Conservation (phyloP, 2,797 vertebrate genomes). For the Sylvia borin region DNA sequence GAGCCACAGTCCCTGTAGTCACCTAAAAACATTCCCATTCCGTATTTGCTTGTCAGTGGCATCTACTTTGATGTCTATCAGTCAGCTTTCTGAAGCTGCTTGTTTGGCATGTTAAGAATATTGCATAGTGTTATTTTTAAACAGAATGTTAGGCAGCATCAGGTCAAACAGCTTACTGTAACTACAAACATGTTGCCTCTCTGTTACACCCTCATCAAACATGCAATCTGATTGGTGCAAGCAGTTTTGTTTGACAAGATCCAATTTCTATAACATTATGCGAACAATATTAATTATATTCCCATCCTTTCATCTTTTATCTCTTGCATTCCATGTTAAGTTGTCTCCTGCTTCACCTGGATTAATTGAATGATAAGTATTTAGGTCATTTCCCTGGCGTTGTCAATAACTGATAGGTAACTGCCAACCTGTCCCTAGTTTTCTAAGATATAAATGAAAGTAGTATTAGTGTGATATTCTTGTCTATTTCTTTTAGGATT, state of each 20-base stretch:
- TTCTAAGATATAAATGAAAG: neutral
- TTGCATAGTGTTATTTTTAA: conserved; percentile 44
- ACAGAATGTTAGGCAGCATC: neutral
- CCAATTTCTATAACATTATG: neutral
- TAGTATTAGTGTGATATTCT: neutral
- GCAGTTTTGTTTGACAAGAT: conserved; percentile 11
- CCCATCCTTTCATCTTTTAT: conserved; percentile 50
- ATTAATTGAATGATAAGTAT: neutral
- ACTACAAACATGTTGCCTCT: neutral
- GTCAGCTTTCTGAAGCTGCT: conserved; percentile 11
- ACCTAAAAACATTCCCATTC: neutral
- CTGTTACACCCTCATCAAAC: neutral
- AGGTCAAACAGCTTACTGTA: neutral
- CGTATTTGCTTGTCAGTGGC: neutral
- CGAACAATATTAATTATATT: conserved; percentile 37
- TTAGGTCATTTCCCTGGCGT: neutral
- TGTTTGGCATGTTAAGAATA: neutral
- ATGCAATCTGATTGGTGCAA: neutral
- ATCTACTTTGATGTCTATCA: conserved; percentile 5
- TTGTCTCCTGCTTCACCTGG: neutral
- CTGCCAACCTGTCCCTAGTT: neutral
- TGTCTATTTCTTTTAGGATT: neutral
- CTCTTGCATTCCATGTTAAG: neutral
- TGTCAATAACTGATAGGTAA: neutral
- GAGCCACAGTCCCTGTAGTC: neutral